phyloP scores from a whole-genome alignment of 2,888 invertebrate genomes.

The Salticus scenicus region DNA sequence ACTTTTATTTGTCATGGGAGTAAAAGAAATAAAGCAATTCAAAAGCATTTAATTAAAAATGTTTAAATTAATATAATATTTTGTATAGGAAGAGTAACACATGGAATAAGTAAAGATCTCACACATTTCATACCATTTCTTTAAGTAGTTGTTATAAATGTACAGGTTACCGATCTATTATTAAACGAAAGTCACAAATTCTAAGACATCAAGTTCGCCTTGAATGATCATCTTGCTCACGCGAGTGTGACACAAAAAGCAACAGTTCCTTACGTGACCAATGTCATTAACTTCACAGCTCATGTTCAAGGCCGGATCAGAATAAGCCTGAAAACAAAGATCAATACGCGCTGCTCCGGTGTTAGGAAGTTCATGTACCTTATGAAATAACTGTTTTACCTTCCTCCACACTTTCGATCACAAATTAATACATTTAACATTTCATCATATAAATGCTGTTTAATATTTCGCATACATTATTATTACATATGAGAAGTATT shows the following conservation, averaged over 20 bases:
- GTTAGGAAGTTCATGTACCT: neutral
- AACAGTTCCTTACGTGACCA: slow-evolving; percentile 12
- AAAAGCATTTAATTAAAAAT: too few relatives aligned
- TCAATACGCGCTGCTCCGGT: neutral
- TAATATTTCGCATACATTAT: too few relatives aligned
- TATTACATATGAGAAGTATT: too few relatives aligned
- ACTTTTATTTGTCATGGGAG: too few relatives aligned
- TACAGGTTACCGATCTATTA: neutral
- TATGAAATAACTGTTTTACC: too few relatives aligned
- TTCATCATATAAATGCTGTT: too few relatives aligned
- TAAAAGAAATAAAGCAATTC: too few relatives aligned
- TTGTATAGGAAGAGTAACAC: too few relatives aligned
- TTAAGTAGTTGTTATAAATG: neutral
- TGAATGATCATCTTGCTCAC: neutral
- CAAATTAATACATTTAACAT: too few relatives aligned
- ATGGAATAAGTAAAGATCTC: neutral
- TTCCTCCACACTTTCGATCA: too few relatives aligned
- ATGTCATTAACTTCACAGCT: neutral
- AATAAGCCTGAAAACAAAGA: neutral
- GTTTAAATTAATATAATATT: too few relatives aligned
- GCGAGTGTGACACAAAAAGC: neutral
- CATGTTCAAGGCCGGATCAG: neutral
- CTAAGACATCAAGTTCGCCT: neutral
- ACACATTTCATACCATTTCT: neutral
- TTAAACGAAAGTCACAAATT: neutral